Evolutionary conservation across 2,888 invertebrate species (phyloP).

Genomic region (Rotaria macrura): DNA sequence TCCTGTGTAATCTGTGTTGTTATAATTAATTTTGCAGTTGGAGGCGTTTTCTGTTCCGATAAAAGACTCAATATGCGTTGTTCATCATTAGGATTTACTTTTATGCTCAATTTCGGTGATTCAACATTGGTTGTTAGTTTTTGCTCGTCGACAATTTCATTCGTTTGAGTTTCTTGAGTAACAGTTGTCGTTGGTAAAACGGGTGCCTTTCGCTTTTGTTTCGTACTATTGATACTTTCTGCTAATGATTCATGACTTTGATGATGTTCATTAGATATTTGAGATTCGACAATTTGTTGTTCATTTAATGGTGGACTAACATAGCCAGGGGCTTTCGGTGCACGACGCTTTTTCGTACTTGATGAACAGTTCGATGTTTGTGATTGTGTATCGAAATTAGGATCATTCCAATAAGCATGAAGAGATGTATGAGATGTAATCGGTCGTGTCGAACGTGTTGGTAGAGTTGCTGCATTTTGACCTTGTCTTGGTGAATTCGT

Average conservation of each 20-base stretch:
- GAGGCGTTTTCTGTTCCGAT: not conserved
- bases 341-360: not conserved
- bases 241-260: not conserved
- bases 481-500: not conserved
- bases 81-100: not conserved
- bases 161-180: not conserved
- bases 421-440: not conserved
- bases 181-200: not conserved
- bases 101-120: not conserved
- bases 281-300: not conserved
- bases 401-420: slow-evolving; percentile 17
- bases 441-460: too few species aligned
- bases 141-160: not conserved
- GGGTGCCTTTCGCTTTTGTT: not conserved
- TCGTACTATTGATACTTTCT: not conserved
- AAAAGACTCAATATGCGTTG: not conserved
- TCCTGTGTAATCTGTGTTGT: not conserved
- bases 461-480: too few species aligned
- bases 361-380: not conserved
- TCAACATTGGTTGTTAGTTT: not conserved
- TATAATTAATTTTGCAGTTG: too few species aligned
- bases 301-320: not conserved
- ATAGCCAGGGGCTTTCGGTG: not conserved
- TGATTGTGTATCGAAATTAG: not conserved
- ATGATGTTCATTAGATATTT: not conserved